phyloP scores from a whole-genome alignment of 2,113 vertebrate genomes.

The Takifugu flavidus region DNA sequence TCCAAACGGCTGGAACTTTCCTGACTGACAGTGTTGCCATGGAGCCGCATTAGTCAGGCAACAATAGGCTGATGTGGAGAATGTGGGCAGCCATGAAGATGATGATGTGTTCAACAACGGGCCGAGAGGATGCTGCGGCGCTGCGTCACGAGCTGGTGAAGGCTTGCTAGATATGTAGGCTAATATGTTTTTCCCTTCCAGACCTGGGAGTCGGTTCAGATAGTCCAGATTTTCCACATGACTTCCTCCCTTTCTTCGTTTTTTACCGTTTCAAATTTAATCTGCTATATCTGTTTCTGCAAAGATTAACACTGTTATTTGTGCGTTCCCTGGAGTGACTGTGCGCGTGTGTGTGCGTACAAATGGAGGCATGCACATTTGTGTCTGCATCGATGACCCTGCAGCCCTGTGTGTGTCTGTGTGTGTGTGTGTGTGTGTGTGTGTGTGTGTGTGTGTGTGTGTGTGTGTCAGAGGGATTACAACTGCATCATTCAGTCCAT shows the following conservation, averaged over 20 bases:
- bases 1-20: too few relatives aligned
- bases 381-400: constrained; percentile 8
- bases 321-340: neutral
- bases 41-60: too few relatives aligned
- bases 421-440: neutral
- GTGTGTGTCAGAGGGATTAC: neutral
- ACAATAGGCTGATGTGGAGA: too few relatives aligned
- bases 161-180: too few relatives aligned
- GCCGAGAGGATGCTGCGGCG: too few relatives aligned
- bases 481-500: too few relatives aligned
- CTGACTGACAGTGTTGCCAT: too few relatives aligned
- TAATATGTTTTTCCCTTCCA: too few relatives aligned
- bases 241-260: neutral
- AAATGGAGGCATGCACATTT: neutral
- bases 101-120: too few relatives aligned
- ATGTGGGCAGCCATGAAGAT: too few relatives aligned
- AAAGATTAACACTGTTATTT: constrained; percentile 15
- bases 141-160: too few relatives aligned
- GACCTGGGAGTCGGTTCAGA: neutral
- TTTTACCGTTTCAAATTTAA: neutral
- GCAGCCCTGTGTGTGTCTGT: neutral
- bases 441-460: neutral
- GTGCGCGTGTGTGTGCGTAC: neutral
- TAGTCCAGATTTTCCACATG: constrained; percentile 43
- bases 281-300: constrained; percentile 9